phyloP scores from a whole-genome alignment of 2,113 vertebrate genomes.

The Tenrec ecaudatus region DNA sequence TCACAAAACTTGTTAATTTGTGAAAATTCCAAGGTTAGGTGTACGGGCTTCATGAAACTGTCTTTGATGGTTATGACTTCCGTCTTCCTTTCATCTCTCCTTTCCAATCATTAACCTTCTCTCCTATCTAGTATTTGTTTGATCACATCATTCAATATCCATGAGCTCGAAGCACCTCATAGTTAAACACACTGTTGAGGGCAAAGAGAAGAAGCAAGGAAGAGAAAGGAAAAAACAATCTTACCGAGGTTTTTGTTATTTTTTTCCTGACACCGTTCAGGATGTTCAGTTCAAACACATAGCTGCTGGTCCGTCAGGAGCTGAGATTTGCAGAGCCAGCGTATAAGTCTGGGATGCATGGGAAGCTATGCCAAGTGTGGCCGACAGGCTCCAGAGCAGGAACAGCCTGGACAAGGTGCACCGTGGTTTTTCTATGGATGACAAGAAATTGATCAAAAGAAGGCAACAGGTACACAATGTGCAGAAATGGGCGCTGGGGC shows the following conservation, averaged over 20 bases:
- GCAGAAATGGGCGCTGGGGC: neutral
- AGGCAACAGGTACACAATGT: neutral
- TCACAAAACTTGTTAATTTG: neutral
- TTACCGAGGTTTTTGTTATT: neutral
- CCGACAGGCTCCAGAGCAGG: neutral
- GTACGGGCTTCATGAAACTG: neutral
- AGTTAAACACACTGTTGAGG: neutral
- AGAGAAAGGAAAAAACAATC: neutral
- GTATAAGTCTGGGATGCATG: slow-evolving; percentile 10
- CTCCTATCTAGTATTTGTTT: neutral
- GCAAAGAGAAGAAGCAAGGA: neutral
- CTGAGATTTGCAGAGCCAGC: neutral
- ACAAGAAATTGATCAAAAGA: neutral
- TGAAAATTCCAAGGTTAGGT: slow-evolving; percentile 4
- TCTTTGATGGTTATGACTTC: neutral
- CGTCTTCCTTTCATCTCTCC: neutral
- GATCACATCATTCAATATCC: neutral
- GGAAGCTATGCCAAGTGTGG: neutral
- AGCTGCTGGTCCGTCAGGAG: neutral
- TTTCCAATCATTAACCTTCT: slow-evolving; percentile 27
- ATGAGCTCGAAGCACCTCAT: neutral
- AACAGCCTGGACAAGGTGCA: neutral
- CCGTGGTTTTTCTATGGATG: neutral
- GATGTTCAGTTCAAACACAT: slow-evolving; percentile 30
- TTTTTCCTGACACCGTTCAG: neutral